A percentile compares a stretch with the other conserved stretches of the same genome.
phyloP scores from a whole-genome alignment of 1,140 invertebrate genomes.

The Hesperophylax magnus region DNA sequence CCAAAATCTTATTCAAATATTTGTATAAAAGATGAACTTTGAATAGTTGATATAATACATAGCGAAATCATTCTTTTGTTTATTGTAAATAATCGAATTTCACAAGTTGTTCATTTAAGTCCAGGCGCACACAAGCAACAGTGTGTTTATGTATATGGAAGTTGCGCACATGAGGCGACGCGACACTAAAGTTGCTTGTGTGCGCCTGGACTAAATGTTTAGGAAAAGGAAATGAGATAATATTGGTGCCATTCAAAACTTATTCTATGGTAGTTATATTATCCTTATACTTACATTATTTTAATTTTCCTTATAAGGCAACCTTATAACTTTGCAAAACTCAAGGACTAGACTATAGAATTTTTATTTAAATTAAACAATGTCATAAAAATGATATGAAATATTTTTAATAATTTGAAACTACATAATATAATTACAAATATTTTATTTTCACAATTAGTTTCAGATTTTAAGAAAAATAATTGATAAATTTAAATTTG shows the following conservation, averaged over 20 bases:
- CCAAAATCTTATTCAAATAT: slow-evolving; percentile 2
- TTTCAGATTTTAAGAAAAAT: too few species aligned
- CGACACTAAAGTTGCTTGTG: too few species aligned
- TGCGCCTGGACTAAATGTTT: too few species aligned
- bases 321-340: slow-evolving; percentile 30
- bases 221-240: neutral
- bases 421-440: too few species aligned
- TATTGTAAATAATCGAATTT: neutral
- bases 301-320: slow-evolving; percentile 18
- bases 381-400: too few species aligned
- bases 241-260: slow-evolving; percentile 18
- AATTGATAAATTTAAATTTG: too few species aligned
- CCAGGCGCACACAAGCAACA: too few species aligned
- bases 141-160: too few species aligned
- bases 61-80: slow-evolving; percentile 2
- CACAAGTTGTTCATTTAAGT: neutral
- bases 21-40: neutral
- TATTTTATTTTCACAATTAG: too few species aligned
- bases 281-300: neutral
- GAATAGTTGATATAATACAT: neutral
- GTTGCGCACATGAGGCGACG: too few species aligned
- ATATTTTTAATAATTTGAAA: too few species aligned
- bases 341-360: slow-evolving; percentile 19
- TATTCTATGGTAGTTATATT: neutral
- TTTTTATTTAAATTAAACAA: slow-evolving; percentile 7